Conservation (phyloP, 2,113 vertebrate genomes). For the Heteronetta atricapilla region DNA sequence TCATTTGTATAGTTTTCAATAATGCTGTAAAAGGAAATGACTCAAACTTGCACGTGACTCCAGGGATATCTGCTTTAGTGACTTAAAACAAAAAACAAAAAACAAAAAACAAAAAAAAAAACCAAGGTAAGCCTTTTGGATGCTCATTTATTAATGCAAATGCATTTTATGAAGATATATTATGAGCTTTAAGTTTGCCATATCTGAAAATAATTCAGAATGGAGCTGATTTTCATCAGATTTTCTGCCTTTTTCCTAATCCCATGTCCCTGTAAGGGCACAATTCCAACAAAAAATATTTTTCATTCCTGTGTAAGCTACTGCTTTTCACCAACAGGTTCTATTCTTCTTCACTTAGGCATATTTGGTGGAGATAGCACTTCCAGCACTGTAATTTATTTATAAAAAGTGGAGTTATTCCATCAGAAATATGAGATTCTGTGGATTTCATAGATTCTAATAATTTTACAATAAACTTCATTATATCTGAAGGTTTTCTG, state of each 20-base stretch:
- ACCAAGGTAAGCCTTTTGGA: background rate
- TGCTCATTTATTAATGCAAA: background rate
- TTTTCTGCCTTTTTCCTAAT: background rate
- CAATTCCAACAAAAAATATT: background rate
- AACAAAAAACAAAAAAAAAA: fast-evolving
- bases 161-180: background rate
- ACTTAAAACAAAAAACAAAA: background rate
- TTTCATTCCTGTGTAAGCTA: background rate
- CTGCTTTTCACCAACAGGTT: background rate
- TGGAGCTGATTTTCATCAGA: background rate
- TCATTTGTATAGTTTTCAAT: background rate
- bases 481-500: background rate
- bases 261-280: background rate
- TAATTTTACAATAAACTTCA: background rate
- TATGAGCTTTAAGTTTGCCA: background rate
- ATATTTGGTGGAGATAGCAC: background rate
- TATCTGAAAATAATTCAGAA: background rate
- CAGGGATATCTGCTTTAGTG: background rate
- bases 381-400: background rate
- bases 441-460: background rate
- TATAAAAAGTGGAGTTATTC: background rate
- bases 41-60: background rate
- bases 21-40: background rate
- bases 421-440: background rate
- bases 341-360: background rate